These are phyloP conservation scores for Circaetus gallicus DNA, from an alignment of 2,113 vertebrate genomes.

Conservation along the genomic window DNA sequence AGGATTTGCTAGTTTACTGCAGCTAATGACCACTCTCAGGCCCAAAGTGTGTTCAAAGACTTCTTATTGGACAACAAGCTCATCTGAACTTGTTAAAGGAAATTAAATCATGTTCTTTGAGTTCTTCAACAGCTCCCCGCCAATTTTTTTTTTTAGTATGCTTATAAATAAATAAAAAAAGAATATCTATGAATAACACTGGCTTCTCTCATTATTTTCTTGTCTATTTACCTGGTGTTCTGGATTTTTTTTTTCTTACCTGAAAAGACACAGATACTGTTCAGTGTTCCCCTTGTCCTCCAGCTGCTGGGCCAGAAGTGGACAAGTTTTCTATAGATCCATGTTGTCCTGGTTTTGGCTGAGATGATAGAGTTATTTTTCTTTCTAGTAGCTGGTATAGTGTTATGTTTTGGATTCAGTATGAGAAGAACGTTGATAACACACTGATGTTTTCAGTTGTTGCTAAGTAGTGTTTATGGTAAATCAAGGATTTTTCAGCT, in stretches of 20 bases:
- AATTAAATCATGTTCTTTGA: neutral
- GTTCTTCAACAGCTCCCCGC: neutral
- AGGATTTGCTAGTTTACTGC: neutral
- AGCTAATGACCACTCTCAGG: neutral
- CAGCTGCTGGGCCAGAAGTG: neutral
- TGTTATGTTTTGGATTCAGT: too few species aligned
- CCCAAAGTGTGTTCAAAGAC: neutral
- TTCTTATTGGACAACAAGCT: neutral
- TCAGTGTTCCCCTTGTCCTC: neutral
- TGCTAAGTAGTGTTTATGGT: too few species aligned
- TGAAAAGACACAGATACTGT: neutral
- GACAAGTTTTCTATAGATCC: neutral
- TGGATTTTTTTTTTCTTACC: neutral
- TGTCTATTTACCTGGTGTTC: neutral
- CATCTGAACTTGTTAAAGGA: neutral
- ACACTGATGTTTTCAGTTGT: too few species aligned
- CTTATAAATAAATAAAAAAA: neutral
- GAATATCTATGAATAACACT: accelerated
- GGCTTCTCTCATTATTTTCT: neutral
- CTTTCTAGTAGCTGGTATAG: too few species aligned
- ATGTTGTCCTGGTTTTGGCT: too few species aligned
- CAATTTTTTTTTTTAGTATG: neutral
- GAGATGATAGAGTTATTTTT: too few species aligned
- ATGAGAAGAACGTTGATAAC: too few species aligned
- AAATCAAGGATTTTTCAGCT: too few species aligned